Conservation (phyloP, 2,797 vertebrate genomes). For the Carcharodon carcharias region DNA sequence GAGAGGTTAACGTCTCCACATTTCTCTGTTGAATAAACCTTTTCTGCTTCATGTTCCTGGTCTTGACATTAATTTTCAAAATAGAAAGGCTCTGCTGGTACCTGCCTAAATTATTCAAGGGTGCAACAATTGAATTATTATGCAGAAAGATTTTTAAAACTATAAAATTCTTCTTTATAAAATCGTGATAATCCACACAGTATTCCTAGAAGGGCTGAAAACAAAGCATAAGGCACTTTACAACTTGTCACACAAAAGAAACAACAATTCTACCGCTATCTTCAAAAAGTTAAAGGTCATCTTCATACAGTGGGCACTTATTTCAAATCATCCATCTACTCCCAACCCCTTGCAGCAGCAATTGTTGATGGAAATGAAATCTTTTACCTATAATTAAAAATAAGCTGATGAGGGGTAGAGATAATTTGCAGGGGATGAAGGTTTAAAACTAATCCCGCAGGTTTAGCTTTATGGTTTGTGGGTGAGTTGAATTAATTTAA, state of each 20-base stretch:
- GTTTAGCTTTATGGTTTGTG: not conserved
- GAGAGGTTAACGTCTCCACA: not conserved
- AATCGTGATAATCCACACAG: not conserved
- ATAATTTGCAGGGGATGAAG: constrained; percentile 29
- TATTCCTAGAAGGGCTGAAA: not conserved
- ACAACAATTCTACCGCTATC: not conserved
- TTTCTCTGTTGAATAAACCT: not conserved
- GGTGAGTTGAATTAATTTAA: constrained; percentile 31
- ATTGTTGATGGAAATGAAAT: constrained; percentile 18
- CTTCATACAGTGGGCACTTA: not conserved
- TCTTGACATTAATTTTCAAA: constrained; percentile 4
- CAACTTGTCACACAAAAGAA: not conserved
- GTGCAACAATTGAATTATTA: constrained; percentile 5
- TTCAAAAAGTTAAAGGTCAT: constrained; percentile 17
- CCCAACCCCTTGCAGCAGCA: not conserved
- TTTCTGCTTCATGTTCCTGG: not conserved
- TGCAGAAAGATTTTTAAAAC: not conserved
- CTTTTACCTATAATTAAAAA: constrained; percentile 28
- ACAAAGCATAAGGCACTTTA: not conserved
- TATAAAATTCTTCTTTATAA: not conserved
- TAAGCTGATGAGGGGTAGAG: not conserved
- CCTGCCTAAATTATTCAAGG: constrained; percentile 26
- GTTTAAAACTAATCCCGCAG: constrained; percentile 19
- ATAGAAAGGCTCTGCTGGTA: not conserved
- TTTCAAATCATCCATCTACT: not conserved